Evolutionary conservation across 2,113 vertebrate genomes (phyloP).

Genomic region (Esox niger): DNA sequence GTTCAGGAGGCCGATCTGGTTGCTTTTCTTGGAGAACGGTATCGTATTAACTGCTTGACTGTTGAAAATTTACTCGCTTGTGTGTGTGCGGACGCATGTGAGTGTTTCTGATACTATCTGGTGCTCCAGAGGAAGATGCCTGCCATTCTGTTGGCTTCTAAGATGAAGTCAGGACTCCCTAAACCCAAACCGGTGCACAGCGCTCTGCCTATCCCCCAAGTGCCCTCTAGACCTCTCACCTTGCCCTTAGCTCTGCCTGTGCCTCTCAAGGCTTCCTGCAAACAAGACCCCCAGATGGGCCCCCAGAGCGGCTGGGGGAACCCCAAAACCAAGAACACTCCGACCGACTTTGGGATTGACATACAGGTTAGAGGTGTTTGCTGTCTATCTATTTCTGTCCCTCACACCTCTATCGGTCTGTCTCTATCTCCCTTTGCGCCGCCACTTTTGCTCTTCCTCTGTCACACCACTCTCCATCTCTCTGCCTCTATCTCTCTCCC

Average conservation of each 20-base stretch:
- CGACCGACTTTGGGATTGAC: constrained; percentile 77
- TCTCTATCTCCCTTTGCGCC: background rate
- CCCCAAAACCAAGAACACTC: constrained; percentile 55
- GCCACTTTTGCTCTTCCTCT: background rate
- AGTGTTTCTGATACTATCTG: constrained; percentile 28
- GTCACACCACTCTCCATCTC: background rate
- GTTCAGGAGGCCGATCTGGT: no score
- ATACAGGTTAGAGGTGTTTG: constrained; percentile 80
- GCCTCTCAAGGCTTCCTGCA: constrained; percentile 74
- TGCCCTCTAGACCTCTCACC: constrained; percentile 74
- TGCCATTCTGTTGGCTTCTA: constrained; percentile 91
- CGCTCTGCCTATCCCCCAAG: constrained; percentile 87
- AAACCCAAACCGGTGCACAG: constrained; percentile 95
- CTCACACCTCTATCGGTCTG: no score
- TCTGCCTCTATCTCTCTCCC: background rate
- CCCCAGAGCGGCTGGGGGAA: constrained; percentile 48
- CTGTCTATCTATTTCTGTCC: background rate
- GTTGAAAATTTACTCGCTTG: background rate
- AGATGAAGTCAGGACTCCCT: constrained; percentile 98
- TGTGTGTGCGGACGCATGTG: background rate
- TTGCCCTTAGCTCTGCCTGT: constrained; percentile 80
- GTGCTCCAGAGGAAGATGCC: constrained; percentile 85
- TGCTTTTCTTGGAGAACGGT: background rate
- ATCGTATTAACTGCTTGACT: background rate
- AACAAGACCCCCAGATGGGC: constrained; percentile 50